Evolutionary conservation across 2,888 invertebrate genomes (phyloP).

Genomic region (Camptogramma bilineatum): DNA sequence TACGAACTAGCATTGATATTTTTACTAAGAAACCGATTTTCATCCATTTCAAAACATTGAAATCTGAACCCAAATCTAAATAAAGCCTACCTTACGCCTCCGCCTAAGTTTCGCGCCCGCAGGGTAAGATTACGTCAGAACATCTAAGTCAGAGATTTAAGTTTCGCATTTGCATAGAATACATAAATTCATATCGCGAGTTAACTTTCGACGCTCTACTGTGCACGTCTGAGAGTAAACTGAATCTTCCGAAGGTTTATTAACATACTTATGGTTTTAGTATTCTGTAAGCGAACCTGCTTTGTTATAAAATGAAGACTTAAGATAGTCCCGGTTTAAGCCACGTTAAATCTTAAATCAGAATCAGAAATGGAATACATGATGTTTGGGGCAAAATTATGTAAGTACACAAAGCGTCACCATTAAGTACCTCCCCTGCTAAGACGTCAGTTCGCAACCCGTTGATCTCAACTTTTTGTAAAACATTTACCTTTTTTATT

Average conservation of each 20-base stretch:
- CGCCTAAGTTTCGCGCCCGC: conserved; percentile 33
- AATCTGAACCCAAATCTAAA: not conserved
- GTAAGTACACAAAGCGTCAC: too few species aligned
- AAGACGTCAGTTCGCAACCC: too few species aligned
- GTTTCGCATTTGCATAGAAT: conserved; percentile 63
- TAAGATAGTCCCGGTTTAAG: too few species aligned
- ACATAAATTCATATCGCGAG: conserved; percentile 52
- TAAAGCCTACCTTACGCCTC: conserved; percentile 24
- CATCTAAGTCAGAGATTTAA: conserved; percentile 60
- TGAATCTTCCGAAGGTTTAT: not conserved
- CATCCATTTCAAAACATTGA: not conserved
- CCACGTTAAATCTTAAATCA: too few species aligned
- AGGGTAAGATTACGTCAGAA: conserved; percentile 53
- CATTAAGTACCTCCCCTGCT: too few species aligned
- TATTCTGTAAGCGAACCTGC: not conserved
- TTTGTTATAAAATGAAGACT: too few species aligned
- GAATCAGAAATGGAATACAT: too few species aligned
- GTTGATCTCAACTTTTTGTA: too few species aligned
- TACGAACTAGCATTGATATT: too few species aligned
- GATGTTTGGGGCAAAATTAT: too few species aligned
- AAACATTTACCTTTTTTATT: too few species aligned
- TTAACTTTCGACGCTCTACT: conserved; percentile 32
- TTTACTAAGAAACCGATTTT: not conserved
- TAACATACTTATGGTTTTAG: conserved; percentile 1
- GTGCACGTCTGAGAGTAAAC: conserved; percentile 14